Base-by-base conservation (phyloP, 2,888 invertebrate species). In the Coelinius sp. region DNA sequence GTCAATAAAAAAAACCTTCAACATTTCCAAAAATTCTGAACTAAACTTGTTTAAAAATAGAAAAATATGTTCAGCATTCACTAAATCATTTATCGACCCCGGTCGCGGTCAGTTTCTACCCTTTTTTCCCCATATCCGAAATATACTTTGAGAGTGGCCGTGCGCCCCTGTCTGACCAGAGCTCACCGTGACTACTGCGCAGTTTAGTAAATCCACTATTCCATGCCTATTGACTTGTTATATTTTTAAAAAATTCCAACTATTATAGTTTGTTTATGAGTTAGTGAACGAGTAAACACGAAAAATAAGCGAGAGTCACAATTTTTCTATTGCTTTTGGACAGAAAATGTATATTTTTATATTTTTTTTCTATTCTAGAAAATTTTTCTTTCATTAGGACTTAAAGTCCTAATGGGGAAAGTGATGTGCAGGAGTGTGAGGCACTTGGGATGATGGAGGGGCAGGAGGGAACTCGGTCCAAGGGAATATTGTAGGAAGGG, bases 181-280 rank as follows among this genome's bases (percentile, higher is more conserved):
- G 2, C 14, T 1, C 14, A 7, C 5, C 8, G n/a, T 38, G 10
- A 20, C 38, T 35, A 20, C 35, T 35, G 20, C 12, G 20, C 22
- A 10, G 14, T 20, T 20, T n/a, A n/a, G 8, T 53, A 10, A 10
- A 35, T 25, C 1, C 6, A 12, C 27, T 10, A 14, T 56, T 25
- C 25, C 27, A n/a, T 20, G 20, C 35, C 17, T 62, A 27, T 56
- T 56, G 8, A 12, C 31, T 62, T 22, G 8, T 35, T 7, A 10
- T 10, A 35, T 35, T 6, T 35, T 10, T 35, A 6, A 5, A 31
- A 7, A 17, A 17, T n/a, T 6, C 2, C 71, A 44, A 64, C 75
- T 81, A 84, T 84, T 82, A 84, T 84, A 84, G 83, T 80, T 84
- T 83, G 82, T 84, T 84, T 84, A 84, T 82, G 83, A 80, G 83